phyloP scores from a whole-genome alignment of 2,797 vertebrate genomes.

The Platalea minor region DNA sequence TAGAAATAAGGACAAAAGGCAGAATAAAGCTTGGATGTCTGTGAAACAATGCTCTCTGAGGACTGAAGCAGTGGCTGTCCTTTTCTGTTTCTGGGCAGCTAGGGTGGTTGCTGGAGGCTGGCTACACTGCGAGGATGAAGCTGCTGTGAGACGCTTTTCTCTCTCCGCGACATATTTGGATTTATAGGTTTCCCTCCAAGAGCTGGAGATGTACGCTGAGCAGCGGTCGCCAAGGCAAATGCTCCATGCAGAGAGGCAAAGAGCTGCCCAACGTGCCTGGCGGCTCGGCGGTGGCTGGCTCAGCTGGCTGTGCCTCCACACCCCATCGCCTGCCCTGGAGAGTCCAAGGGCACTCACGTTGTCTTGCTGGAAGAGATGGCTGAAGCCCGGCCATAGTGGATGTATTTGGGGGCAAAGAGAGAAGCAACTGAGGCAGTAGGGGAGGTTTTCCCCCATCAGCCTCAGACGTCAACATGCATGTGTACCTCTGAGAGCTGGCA shows the following conservation, averaged over 20 bases:
- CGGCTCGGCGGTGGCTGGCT: fast-evolving
- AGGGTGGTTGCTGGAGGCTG: background rate
- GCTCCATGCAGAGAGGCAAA: background rate
- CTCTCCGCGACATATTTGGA: background rate
- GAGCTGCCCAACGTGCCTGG: fast-evolving
- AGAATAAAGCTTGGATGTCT: background rate
- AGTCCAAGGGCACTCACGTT: background rate
- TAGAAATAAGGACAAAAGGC: background rate
- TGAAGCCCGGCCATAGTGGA: background rate
- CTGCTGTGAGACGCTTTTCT: background rate
- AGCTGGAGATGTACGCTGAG: background rate
- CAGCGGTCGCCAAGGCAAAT: background rate
- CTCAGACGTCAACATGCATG: fast-evolving
- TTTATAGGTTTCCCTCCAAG: background rate
- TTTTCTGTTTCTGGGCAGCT: background rate
- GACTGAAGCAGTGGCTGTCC: background rate
- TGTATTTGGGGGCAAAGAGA: background rate
- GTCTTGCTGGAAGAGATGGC: background rate
- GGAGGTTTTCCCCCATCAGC: background rate
- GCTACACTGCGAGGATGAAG: fast-evolving
- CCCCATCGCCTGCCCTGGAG: fast-evolving
- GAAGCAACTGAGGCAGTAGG: background rate
- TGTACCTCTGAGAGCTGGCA: background rate
- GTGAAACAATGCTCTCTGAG: background rate
- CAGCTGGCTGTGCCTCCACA: fast-evolving